Evolutionary conservation across 1,140 invertebrate genomes (phyloP).

Genomic region (Drosophila sucinea): DNA sequence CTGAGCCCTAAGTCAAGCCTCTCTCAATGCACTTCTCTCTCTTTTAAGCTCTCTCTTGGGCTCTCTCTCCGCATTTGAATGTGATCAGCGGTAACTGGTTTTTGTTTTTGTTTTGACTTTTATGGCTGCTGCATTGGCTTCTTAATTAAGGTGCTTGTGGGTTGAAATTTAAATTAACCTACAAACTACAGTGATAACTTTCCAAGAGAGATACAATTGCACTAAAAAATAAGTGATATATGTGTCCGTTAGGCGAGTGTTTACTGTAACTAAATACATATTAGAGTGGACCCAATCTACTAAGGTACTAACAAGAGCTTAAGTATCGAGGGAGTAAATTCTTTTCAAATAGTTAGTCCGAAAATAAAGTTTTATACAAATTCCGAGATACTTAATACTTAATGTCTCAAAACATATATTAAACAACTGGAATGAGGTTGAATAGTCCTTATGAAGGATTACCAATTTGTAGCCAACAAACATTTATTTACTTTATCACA

Average conservation of each 20-base stretch:
- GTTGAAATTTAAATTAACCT: slow-evolving; percentile 5
- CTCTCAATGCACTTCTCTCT: slow-evolving; percentile 28
- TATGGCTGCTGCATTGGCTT: slow-evolving; percentile 20
- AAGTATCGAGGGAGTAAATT: no score
- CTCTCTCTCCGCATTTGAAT: slow-evolving; percentile 1
- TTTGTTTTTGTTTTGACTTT: slow-evolving; percentile 28
- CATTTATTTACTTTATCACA: no score
- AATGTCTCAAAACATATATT: no score
- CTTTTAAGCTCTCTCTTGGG: neutral
- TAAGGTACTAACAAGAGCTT: no score
- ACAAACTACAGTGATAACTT: neutral
- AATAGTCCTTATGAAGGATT: no score
- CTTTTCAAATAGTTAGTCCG: no score
- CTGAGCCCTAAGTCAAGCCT: neutral
- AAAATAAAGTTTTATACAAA: no score
- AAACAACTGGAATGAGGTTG: no score
- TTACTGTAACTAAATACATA: neutral
- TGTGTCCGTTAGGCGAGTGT: neutral
- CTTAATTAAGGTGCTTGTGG: neutral
- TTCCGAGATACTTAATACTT: no score
- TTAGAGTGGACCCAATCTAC: neutral
- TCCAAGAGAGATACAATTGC: neutral
- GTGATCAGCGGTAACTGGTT: slow-evolving; percentile 27
- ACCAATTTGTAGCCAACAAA: no score
- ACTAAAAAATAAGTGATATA: neutral